Evolutionary conservation across 2,888 invertebrate species (phyloP).

Genomic region (Phengaris alcon): DNA sequence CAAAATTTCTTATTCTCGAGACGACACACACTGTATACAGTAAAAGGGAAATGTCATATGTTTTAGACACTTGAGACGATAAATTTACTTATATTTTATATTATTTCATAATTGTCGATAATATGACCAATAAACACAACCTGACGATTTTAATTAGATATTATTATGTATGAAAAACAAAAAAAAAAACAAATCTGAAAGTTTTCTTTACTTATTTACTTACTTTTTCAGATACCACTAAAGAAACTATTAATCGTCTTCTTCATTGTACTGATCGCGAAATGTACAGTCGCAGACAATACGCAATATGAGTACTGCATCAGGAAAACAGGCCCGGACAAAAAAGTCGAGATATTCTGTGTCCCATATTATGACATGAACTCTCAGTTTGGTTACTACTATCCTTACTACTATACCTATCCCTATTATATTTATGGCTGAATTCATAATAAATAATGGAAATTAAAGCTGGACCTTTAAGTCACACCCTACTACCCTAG

Average conservation of each 20-base stretch:
- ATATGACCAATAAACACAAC: too few relatives aligned
- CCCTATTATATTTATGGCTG: conserved; percentile 42
- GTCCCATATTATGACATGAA: background rate
- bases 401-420: conserved; percentile 42
- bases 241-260: background rate
- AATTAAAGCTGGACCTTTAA: background rate
- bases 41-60: too few relatives aligned
- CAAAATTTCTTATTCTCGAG: too few relatives aligned
- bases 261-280: background rate
- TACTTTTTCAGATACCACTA: background rate
- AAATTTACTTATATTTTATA: too few relatives aligned
- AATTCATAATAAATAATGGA: conserved; percentile 31
- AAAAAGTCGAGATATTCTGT: background rate
- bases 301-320: background rate
- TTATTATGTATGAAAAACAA: too few relatives aligned
- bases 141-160: too few relatives aligned
- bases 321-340: background rate
- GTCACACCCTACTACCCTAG: background rate
- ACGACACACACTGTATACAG: too few relatives aligned
- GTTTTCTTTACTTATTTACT: background rate
- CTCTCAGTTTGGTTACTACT: conserved; percentile 34
- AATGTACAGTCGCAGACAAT: background rate
- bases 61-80: too few relatives aligned
- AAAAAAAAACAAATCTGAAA: too few relatives aligned
- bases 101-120: too few relatives aligned